phyloP scores from a whole-genome alignment of 2,797 vertebrate species.

The Dendrocincla tyrannina region DNA sequence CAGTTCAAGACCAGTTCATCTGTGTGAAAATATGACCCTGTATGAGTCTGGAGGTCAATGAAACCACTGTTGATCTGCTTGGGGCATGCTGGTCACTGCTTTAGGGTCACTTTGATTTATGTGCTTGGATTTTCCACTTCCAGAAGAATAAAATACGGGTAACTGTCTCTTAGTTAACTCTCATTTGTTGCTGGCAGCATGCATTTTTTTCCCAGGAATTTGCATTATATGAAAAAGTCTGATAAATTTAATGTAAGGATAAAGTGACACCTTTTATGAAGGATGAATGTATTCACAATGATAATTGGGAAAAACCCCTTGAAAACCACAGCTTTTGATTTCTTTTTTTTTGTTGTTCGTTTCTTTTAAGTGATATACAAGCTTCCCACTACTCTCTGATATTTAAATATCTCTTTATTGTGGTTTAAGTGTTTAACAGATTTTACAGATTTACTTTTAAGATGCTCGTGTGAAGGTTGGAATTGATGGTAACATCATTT shows the following conservation, averaged over 20 bases:
- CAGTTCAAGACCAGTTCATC: constrained; percentile 70
- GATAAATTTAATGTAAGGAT: not conserved
- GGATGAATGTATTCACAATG: not conserved
- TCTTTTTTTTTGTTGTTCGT: not conserved
- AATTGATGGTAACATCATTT: not conserved
- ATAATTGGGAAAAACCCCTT: not conserved
- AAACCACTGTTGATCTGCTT: constrained; percentile 60
- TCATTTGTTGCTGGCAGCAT: not conserved
- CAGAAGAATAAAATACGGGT: constrained; percentile 37
- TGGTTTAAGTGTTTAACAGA: not conserved
- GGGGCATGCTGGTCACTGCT: constrained; percentile 62
- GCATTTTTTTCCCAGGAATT: not conserved
- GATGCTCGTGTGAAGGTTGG: not conserved
- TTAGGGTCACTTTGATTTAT: constrained; percentile 64
- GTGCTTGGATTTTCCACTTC: constrained; percentile 53
- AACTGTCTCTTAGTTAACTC: not conserved
- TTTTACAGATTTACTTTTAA: not conserved
- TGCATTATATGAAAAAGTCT: not conserved
- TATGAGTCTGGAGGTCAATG: constrained; percentile 43
- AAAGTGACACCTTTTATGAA: not conserved
- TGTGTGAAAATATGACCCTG: constrained; percentile 67
- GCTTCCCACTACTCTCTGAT: not conserved
- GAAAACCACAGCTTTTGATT: not conserved
- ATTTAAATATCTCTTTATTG: not conserved
- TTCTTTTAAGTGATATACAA: not conserved